phyloP scores from a whole-genome alignment of 2,888 invertebrate species.

The Lasioglossum morio region DNA sequence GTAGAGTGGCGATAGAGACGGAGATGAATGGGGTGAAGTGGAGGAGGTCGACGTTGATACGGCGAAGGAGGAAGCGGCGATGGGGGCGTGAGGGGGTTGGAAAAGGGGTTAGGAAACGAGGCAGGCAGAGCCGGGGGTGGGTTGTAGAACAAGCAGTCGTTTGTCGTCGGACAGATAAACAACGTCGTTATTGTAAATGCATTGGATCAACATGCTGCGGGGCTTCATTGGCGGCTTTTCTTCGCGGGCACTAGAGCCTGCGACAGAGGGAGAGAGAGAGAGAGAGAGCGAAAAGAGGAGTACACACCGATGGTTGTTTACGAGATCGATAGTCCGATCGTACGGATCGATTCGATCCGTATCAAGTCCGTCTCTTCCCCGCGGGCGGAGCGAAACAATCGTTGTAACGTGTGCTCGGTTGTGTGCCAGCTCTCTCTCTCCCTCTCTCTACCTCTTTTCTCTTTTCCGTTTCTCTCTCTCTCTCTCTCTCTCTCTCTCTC shows the following conservation, averaged over 20 bases:
- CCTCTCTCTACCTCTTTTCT: constrained; percentile 43
- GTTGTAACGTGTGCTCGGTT: constrained; percentile 69
- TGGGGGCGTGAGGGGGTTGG: background rate
- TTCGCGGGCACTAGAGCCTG: constrained; percentile 62
- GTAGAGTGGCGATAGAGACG: constrained; percentile 64
- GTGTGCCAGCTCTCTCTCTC: constrained; percentile 42
- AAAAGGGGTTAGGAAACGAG: constrained; percentile 18
- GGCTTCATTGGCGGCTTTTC: constrained; percentile 75
- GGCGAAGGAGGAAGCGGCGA: constrained; percentile 53
- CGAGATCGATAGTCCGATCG: constrained; percentile 72
- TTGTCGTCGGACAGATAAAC: constrained; percentile 76
- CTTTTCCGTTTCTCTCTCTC: constrained; percentile 47
- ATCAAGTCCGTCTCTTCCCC: constrained; percentile 64
- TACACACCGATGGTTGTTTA: constrained; percentile 59
- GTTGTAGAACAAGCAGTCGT: constrained; percentile 70
- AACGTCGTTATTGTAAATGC: constrained; percentile 79
- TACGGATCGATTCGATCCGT: constrained; percentile 72
- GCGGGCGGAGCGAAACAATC: constrained; percentile 69
- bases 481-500: constrained; percentile 35
- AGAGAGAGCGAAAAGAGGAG: background rate
- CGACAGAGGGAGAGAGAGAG: background rate
- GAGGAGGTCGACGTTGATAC: constrained; percentile 68
- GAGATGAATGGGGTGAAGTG: constrained; percentile 68
- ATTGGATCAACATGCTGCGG: constrained; percentile 75
- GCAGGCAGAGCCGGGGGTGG: constrained; percentile 28